These are phyloP conservation scores for Amiota mariae DNA, from an alignment of 2,888 invertebrate genomes.

Conservation along the genomic window DNA sequence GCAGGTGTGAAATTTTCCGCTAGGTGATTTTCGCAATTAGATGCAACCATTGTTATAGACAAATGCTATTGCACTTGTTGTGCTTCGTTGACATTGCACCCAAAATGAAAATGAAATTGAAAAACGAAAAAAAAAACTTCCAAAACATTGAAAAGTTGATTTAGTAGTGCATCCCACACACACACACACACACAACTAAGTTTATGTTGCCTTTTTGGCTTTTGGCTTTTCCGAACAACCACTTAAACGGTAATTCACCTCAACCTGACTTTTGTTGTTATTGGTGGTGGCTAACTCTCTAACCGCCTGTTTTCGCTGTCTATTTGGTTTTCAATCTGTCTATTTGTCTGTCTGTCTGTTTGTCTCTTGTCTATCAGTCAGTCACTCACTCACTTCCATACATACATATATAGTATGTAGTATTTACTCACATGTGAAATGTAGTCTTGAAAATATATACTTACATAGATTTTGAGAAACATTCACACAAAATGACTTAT, in stretches of 20 bases:
- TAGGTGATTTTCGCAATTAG: slow-evolving; percentile 26
- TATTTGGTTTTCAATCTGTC: slow-evolving; percentile 12
- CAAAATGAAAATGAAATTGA: background rate
- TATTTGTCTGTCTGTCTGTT: slow-evolving; percentile 3
- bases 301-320: background rate
- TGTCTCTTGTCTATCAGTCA: slow-evolving; percentile 11
- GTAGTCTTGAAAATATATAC: slow-evolving; percentile 46
- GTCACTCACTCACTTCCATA: slow-evolving; percentile 15
- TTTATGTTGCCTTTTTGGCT: slow-evolving; percentile 33
- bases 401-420: background rate
- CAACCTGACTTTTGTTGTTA: slow-evolving; percentile 28
- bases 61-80: slow-evolving; percentile 14
- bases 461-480: slow-evolving; percentile 34
- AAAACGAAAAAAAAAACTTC: slow-evolving; percentile 8
- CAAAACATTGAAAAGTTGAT: slow-evolving; percentile 26
- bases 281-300: slow-evolving; percentile 33
- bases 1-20: slow-evolving; percentile 32
- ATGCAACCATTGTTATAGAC: slow-evolving; percentile 19
- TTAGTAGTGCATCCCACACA: slow-evolving; percentile 5
- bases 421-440: slow-evolving; percentile 53
- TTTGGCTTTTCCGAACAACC: slow-evolving; percentile 39
- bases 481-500: background rate
- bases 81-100: background rate
- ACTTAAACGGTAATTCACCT: slow-evolving; percentile 55
- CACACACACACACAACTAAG: background rate